A percentile compares a stretch with the other conserved stretches of the same genome.
These are phyloP conservation scores for Microctonus aethiopoides DNA, from an alignment of 2,888 invertebrate genomes.

Conservation along the genomic window DNA sequence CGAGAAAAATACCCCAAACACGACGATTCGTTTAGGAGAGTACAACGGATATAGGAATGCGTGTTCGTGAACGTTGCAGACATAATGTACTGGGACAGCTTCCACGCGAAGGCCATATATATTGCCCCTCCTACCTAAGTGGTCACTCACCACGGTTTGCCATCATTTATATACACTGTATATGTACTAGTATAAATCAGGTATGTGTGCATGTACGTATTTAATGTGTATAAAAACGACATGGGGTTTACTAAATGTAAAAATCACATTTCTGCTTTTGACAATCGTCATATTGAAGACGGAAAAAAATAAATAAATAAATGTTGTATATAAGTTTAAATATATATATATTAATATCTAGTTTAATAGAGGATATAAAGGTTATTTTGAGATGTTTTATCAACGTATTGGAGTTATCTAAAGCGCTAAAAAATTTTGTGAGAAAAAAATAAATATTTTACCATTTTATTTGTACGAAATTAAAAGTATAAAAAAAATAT, in stretches of 20 bases:
- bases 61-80: constrained; percentile 47
- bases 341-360: no score
- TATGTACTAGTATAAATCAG: constrained; percentile 25
- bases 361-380: no score
- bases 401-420: no score
- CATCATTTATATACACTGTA: constrained; percentile 1
- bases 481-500: no score
- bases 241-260: constrained; percentile 17
- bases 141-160: constrained; percentile 44
- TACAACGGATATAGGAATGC: constrained; percentile 49
- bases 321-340: no score
- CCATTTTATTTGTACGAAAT: no score
- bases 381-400: no score
- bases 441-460: no score
- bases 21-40: constrained; percentile 61
- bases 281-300: constrained; percentile 1
- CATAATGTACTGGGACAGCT: constrained; percentile 63
- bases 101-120: constrained; percentile 60
- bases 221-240: constrained; percentile 31
- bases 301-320: neutral
- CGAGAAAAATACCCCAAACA: constrained; percentile 61
- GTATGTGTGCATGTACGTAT: constrained; percentile 15
- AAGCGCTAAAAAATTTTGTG: no score
- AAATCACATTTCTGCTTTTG: constrained; percentile 11
- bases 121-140: constrained; percentile 52